These are phyloP conservation scores for Andrena chrysosceles DNA, from an alignment of 2,888 invertebrate species.

Conservation along the genomic window DNA sequence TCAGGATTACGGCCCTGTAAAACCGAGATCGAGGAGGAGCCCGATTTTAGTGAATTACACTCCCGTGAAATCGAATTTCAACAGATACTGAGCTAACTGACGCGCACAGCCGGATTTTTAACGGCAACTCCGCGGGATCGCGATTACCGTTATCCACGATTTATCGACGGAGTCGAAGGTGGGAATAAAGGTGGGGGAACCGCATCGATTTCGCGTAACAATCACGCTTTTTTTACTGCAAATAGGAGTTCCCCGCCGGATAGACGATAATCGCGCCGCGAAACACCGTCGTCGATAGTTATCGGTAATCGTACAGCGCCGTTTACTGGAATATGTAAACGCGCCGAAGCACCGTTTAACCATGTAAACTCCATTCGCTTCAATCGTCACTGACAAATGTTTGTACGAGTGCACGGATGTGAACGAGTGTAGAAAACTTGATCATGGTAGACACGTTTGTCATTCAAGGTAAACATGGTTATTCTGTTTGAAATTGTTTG, in stretches of 20 bases:
- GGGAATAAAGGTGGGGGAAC: not conserved
- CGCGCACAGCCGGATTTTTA: slow-evolving; percentile 27
- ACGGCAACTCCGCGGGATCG: slow-evolving; percentile 25
- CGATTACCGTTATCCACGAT: slow-evolving; percentile 37
- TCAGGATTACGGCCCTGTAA: slow-evolving; percentile 60
- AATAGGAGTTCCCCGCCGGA: not conserved
- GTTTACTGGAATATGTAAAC: not conserved
- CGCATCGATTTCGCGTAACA: slow-evolving; percentile 33
- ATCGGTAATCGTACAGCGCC: slow-evolving; percentile 2
- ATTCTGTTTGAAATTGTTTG: no score
- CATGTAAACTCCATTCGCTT: not conserved
- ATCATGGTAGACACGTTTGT: no score
- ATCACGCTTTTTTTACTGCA: slow-evolving; percentile 25
- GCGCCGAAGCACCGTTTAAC: not conserved
- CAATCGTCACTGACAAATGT: not conserved
- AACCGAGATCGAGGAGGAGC: slow-evolving; percentile 53
- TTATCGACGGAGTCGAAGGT: slow-evolving; percentile 18
- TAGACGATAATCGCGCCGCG: slow-evolving; percentile 29
- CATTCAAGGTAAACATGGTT: no score
- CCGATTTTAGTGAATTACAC: slow-evolving; percentile 62
- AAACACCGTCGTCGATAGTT: slow-evolving; percentile 15
- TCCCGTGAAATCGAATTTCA: slow-evolving; percentile 55
- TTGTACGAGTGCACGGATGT: not conserved
- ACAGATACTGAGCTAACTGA: slow-evolving; percentile 50
- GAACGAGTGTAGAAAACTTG: not conserved